phyloP scores from a whole-genome alignment of 1,140 invertebrate genomes.

The Campoletis sonorensis region DNA sequence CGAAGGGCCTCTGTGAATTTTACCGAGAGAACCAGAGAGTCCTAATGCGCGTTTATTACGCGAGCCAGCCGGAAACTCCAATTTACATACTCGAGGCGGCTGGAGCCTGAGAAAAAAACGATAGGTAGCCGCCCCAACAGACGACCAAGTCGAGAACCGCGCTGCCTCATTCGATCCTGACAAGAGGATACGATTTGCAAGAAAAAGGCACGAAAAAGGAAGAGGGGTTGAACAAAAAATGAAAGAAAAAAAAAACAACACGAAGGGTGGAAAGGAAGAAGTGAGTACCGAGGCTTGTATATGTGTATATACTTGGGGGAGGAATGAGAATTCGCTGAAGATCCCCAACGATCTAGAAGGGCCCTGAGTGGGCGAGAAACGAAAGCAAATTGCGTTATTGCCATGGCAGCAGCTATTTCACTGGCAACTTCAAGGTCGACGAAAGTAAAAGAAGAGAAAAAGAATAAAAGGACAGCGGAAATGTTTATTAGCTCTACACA shows the following conservation, averaged over 20 bases:
- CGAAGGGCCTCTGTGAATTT: conserved; percentile 50
- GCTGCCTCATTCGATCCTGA: conserved; percentile 18
- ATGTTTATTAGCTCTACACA: conserved; percentile 6
- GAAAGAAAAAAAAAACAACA: conserved; percentile 46
- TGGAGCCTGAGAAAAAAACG: conserved; percentile 43
- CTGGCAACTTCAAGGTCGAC: conserved; percentile 28
- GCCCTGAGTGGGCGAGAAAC: conserved; percentile 25
- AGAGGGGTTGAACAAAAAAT: neutral
- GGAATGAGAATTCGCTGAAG: conserved; percentile 24
- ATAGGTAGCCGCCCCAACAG: conserved; percentile 41
- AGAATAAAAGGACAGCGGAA: neutral
- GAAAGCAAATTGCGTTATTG: conserved; percentile 43
- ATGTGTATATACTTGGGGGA: conserved; percentile 18
- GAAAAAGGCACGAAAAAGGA: conserved; percentile 31
- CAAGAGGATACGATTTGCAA: conserved; percentile 50
- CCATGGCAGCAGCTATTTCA: conserved; percentile 19
- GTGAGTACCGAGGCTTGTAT: conserved; percentile 42
- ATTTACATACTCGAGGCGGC: conserved; percentile 57
- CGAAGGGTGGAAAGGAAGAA: conserved; percentile 42
- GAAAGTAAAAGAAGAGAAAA: neutral
- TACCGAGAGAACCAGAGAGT: conserved; percentile 39
- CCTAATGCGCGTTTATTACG: conserved; percentile 62
- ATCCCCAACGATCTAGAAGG: conserved; percentile 4
- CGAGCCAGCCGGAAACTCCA: conserved; percentile 53
- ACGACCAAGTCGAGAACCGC: conserved; percentile 37